phyloP scores from a whole-genome alignment of 2,797 vertebrate genomes.

The Trachops cirrhosus region DNA sequence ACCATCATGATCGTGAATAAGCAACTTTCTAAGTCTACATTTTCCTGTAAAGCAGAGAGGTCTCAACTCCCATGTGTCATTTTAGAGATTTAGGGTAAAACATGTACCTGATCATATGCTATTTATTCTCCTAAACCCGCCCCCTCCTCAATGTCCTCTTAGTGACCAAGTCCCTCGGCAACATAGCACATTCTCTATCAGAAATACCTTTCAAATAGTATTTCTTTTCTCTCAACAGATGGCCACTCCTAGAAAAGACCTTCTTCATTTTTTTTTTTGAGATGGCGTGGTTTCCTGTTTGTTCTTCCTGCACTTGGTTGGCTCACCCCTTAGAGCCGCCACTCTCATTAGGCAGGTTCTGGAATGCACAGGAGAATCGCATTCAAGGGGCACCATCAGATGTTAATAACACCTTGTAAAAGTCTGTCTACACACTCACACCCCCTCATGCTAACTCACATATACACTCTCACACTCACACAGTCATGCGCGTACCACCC shows the following conservation, averaged over 20 bases:
- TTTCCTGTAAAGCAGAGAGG: neutral
- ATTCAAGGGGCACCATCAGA: neutral
- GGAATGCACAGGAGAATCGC: too few relatives aligned
- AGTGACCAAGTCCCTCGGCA: neutral
- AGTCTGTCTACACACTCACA: neutral
- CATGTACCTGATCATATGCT: neutral
- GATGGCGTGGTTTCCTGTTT: neutral
- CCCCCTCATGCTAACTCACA: too few relatives aligned
- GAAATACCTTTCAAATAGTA: neutral
- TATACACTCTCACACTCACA: too few relatives aligned
- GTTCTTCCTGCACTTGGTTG: neutral
- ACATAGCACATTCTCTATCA: neutral
- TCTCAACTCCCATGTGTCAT: neutral
- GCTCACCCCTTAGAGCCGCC: neutral
- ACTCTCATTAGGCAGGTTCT: rapidly evolving
- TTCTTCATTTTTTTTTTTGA: neutral
- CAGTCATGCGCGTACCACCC: neutral
- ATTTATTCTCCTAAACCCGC: neutral
- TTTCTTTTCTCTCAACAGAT: neutral
- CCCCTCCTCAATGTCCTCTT: neutral
- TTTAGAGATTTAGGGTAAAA: neutral
- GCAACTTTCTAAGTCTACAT: neutral
- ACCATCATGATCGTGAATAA: neutral
- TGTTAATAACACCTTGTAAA: neutral
- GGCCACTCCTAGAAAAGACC: neutral